Evolutionary conservation across 1,140 invertebrate genomes (phyloP).

Genomic region (Trichomalopsis sarcophagae): DNA sequence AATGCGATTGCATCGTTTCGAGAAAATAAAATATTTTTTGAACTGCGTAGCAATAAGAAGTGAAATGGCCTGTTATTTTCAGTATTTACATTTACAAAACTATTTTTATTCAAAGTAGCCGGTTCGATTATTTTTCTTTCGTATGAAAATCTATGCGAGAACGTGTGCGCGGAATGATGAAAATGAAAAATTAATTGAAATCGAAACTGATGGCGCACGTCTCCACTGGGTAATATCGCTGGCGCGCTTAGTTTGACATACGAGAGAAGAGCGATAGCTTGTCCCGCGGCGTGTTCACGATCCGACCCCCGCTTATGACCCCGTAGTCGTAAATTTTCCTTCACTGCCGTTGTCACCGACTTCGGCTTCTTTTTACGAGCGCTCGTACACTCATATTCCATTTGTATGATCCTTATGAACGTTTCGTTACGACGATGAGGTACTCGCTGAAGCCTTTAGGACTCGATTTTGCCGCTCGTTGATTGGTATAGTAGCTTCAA

Average conservation of each 20-base stretch:
- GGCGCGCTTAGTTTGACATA: background rate
- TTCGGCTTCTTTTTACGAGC: conserved; percentile 64
- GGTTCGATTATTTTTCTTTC: background rate
- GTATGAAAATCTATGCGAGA: background rate
- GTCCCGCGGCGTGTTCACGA: conserved; percentile 63
- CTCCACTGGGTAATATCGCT: conserved; percentile 1
- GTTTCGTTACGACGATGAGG: conserved; percentile 26
- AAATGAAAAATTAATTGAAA: conserved; percentile 34
- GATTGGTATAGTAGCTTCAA: conserved; percentile 7
- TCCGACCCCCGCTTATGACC: conserved; percentile 64
- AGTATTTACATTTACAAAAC: background rate
- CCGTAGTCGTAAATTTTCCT: conserved; percentile 64
- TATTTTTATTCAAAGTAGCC: background rate
- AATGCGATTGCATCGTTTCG: conserved; percentile 35
- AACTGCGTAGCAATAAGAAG: background rate
- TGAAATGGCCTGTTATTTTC: background rate
- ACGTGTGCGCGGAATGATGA: background rate
- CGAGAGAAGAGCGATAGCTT: conserved; percentile 18
- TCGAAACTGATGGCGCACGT: conserved; percentile 11
- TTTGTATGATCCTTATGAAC: conserved; percentile 38
- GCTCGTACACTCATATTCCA: conserved; percentile 56
- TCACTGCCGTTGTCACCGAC: conserved; percentile 67
- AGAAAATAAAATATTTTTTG: conserved; percentile 39
- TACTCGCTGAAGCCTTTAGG: background rate
- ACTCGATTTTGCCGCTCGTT: conserved; percentile 18